Percentiles rank a stretch among this genome's conserved stretches.
phyloP scores from a whole-genome alignment of 2,888 invertebrate genomes.

The Papilio protenor region DNA sequence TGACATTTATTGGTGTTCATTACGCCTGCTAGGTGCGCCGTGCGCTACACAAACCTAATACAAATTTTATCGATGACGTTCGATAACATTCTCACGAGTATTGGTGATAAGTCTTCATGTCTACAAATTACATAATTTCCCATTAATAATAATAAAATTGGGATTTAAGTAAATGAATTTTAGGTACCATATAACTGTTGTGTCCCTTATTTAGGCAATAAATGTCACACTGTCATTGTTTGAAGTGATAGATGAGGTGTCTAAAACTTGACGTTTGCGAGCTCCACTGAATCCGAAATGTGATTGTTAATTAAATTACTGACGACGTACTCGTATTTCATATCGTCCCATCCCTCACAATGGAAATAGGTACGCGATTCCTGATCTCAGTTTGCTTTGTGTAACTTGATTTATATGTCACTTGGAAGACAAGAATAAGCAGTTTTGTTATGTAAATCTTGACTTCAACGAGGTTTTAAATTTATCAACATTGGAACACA shows the following conservation, averaged over 20 bases:
- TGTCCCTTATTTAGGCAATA: constrained; percentile 14
- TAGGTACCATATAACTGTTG: neutral
- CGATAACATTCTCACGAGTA: too few species aligned
- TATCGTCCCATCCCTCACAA: constrained; percentile 19
- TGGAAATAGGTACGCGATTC: neutral
- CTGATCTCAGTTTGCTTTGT: constrained; percentile 25
- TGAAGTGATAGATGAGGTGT: constrained; percentile 24
- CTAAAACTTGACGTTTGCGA: constrained; percentile 19
- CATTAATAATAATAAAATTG: neutral
- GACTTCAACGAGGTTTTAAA: neutral
- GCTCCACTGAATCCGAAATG: constrained; percentile 17
- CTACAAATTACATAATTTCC: neutral
- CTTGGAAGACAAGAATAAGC: neutral
- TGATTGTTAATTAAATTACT: constrained; percentile 31
- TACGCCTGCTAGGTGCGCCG: too few species aligned
- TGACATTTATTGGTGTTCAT: too few species aligned
- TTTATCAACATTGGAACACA: neutral
- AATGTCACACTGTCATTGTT: constrained; percentile 25
- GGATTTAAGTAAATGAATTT: neutral
- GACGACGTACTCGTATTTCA: constrained; percentile 30
- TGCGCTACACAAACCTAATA: too few species aligned
- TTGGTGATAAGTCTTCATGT: too few species aligned
- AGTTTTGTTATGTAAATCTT: constrained; percentile 13
- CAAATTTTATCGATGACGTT: too few species aligned
- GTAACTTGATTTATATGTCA: constrained; percentile 29